These are phyloP conservation scores for Cyanoramphus novaezelandiae DNA, from an alignment of 2,113 vertebrate genomes.

Conservation along the genomic window DNA sequence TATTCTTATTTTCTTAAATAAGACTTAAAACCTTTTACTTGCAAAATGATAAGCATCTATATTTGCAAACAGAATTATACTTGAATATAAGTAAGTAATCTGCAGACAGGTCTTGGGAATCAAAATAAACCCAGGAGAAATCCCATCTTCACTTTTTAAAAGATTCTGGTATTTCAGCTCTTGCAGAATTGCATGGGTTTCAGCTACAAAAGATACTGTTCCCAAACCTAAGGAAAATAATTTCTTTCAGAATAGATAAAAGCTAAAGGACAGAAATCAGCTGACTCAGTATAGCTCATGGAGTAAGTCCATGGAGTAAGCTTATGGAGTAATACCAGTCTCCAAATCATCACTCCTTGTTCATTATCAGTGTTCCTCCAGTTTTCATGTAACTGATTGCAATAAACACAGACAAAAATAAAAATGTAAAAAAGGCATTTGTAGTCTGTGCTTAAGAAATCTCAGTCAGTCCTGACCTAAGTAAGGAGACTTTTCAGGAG, in stretches of 20 bases:
- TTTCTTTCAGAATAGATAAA: not conserved
- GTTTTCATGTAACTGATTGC: not conserved
- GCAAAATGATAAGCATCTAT: not conserved
- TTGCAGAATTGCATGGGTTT: not conserved
- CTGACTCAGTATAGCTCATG: not conserved
- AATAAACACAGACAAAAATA: not conserved
- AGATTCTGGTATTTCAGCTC: not conserved
- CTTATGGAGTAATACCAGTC: not conserved
- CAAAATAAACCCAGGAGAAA: not conserved
- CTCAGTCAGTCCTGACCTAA: not conserved
- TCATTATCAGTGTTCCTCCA: not conserved
- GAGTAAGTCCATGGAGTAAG: not conserved
- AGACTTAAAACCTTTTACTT: not conserved
- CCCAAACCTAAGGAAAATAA: not conserved
- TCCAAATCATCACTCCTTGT: not conserved
- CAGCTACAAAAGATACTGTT: not conserved
- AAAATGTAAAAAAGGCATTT: not conserved
- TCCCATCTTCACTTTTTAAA: not conserved
- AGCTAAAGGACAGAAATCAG: not conserved
- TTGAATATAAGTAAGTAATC: not conserved
- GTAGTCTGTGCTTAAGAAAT: not conserved
- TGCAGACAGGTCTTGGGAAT: not conserved
- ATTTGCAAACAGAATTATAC: not conserved
- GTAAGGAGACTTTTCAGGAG: not conserved
- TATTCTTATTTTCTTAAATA: not conserved